Base-by-base conservation (phyloP, 2,113 vertebrate genomes). In the Camelus bactrianus region DNA sequence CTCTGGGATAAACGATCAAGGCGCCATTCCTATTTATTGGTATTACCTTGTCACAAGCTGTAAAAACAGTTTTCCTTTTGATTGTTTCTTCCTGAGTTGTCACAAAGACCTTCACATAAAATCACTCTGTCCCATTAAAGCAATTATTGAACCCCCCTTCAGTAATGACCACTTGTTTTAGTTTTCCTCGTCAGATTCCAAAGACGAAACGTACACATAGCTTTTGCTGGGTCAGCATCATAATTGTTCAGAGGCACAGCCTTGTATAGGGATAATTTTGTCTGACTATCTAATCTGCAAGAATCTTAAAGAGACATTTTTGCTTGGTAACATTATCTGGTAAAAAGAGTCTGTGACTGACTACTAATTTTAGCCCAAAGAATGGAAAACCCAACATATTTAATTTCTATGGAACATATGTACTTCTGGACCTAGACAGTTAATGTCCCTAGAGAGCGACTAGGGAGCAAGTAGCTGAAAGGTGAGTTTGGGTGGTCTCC, bases 61-160 rank as follows among this genome's bases (percentile, higher is more conserved):
- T 98, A 97, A 98, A 98, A 98, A 98, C 93, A 97, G 91, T 97
- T 97, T 98, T 97, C 96, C 89, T 98, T 98, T 98, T 97, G 46
- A 98, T 98, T 98, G 96, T 98, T 98, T 98, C 98, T 98, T 98
- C 98, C 97, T 98, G 97, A 97, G 97, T 98, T 98, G 98, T 98
- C 98, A 97, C 97, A 93, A 96, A 97, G 97, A 97, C 95, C 96
- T 97, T 96, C 97, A 97, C 96, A 96, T 97, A 87, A 97, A 98
- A 97, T 97, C 97, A 84, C 95, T 94, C 95, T 97, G 95, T 96
- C 97, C 98, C 98, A 98, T 99, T 98, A 98, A 98, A 98, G 98
- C 97, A 98, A 98, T 98, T 98, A 98, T 96, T 16, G 62, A 97
- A 98, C 97, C 97, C 58, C 82, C 97, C 92, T 97, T 97, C 92